Conservation (phyloP, 2,888 invertebrate genomes). For the Drosophila atroscutellata region DNA sequence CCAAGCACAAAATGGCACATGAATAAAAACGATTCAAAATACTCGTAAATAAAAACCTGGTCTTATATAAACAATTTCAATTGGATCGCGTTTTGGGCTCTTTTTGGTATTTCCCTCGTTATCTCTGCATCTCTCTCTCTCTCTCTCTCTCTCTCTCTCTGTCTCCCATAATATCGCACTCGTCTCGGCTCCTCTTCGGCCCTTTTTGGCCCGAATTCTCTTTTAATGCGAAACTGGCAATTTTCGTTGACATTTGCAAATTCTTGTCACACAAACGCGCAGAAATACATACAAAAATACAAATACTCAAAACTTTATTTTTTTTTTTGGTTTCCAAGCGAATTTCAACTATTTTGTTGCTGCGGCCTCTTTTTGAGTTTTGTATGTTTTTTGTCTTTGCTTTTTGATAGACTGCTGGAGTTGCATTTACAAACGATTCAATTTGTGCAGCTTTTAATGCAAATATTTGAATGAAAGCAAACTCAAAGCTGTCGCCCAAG, state of each 20-base stretch:
- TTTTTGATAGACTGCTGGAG: conserved; percentile 53
- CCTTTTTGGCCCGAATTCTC: conserved; percentile 66
- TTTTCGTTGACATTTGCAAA: conserved; percentile 81
- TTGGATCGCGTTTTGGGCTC: conserved; percentile 60
- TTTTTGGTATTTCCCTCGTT: conserved; percentile 57
- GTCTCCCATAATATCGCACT: background rate
- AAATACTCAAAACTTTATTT: conserved; percentile 28
- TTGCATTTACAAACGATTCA: conserved; percentile 71
- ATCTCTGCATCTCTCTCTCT: background rate
- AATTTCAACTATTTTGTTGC: conserved; percentile 70
- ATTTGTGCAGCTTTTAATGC: conserved; percentile 48
- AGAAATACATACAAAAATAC: conserved; percentile 35
- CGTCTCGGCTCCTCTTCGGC: conserved; percentile 31
- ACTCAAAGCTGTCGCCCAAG: conserved; percentile 42
- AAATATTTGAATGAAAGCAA: conserved; percentile 70
- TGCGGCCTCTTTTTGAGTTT: conserved; percentile 64
- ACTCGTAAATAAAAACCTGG: conserved; percentile 19
- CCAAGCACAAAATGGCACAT: conserved; percentile 68
- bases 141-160: background rate
- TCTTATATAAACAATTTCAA: conserved; percentile 68
- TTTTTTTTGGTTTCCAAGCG: conserved; percentile 36
- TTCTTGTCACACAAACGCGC: conserved; percentile 81
- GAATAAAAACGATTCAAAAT: conserved; percentile 28
- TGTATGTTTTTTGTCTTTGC: conserved; percentile 15
- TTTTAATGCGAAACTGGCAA: conserved; percentile 67